Percentiles rank a stretch among this genome's conserved stretches.
Conservation (phyloP, 2,797 vertebrate genomes). For the Hybognathus amarus region DNA sequence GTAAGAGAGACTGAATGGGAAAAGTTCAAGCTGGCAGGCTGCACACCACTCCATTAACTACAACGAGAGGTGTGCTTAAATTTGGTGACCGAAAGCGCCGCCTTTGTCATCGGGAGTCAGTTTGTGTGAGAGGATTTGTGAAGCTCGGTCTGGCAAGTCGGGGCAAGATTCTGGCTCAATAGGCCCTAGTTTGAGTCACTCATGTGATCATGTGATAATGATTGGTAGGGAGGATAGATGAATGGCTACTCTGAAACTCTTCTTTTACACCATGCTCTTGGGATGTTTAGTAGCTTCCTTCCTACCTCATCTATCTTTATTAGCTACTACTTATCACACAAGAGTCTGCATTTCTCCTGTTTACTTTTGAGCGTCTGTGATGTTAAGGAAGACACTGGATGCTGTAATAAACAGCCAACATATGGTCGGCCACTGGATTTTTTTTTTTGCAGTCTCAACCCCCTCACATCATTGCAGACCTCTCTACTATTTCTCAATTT, state of each 20-base stretch:
- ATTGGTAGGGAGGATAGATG: slow-evolving; percentile 27
- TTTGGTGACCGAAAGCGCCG: not conserved
- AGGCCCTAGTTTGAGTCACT: slow-evolving; percentile 66
- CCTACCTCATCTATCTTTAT: slow-evolving; percentile 33
- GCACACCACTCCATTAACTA: not conserved
- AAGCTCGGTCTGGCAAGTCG: slow-evolving; percentile 48
- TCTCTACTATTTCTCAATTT: slow-evolving; percentile 46
- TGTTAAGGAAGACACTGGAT: slow-evolving; percentile 58
- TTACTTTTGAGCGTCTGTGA: slow-evolving; percentile 32
- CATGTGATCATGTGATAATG: not conserved
- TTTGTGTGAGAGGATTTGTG: slow-evolving; percentile 17
- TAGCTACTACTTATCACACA: slow-evolving; percentile 33
- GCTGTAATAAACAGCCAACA: slow-evolving; percentile 76
- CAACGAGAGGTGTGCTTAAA: not conserved
- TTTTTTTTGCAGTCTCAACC: slow-evolving; percentile 1
- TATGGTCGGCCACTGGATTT: slow-evolving; percentile 73
- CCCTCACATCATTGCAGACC: slow-evolving; percentile 45
- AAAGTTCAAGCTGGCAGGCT: slow-evolving; percentile 13
- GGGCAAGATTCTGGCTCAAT: slow-evolving; percentile 48
- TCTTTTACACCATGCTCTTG: slow-evolving; percentile 13
- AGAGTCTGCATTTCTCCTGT: slow-evolving; percentile 1
- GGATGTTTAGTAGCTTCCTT: slow-evolving; percentile 40
- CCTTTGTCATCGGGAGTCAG: not conserved
- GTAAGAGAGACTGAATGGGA: not conserved
- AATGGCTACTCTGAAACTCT: not conserved